These are phyloP conservation scores for Babyrousa celebensis DNA, from an alignment of 2,797 vertebrate species.

Conservation along the genomic window DNA sequence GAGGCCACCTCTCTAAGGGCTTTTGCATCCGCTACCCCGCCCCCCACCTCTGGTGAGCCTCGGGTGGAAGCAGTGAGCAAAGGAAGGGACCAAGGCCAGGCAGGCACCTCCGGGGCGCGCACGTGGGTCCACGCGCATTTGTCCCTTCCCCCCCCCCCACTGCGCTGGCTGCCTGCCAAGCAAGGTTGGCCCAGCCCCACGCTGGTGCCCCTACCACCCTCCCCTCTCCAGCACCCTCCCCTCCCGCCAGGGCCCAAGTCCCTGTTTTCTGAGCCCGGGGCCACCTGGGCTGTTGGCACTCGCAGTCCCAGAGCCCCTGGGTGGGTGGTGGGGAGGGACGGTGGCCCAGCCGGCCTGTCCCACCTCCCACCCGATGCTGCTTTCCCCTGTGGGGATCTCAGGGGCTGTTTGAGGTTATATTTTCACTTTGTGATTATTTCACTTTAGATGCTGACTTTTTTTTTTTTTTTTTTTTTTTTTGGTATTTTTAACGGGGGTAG, in stretches of 20 bases:
- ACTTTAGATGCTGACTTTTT: slow-evolving; percentile 86
- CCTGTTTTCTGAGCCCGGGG: slow-evolving; percentile 87
- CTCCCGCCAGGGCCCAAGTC: slow-evolving; percentile 73
- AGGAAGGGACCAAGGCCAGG: slow-evolving; percentile 82
- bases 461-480: slow-evolving; percentile 63
- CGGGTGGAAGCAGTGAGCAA: neutral
- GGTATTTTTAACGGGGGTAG: slow-evolving; percentile 85
- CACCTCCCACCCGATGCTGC: slow-evolving; percentile 84
- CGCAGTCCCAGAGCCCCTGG: slow-evolving; percentile 82
- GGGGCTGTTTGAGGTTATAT: slow-evolving; percentile 89
- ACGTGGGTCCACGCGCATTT: rapidly evolving
- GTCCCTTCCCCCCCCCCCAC: neutral
- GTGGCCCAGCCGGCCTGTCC: slow-evolving; percentile 63
- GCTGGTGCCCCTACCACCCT: slow-evolving; percentile 71
- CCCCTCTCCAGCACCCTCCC: slow-evolving; percentile 14
- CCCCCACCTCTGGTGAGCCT: slow-evolving; percentile 56
- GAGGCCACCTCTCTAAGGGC: slow-evolving; percentile 71
- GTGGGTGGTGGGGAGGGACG: slow-evolving; percentile 82
- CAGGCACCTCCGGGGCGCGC: slow-evolving; percentile 40
- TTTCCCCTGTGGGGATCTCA: slow-evolving; percentile 90
- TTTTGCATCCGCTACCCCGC: neutral
- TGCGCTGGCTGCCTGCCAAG: slow-evolving; percentile 21
- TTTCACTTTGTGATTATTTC: slow-evolving; percentile 88
- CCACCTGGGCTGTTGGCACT: slow-evolving; percentile 78
- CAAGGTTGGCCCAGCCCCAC: neutral